A percentile compares a stretch with the other conserved stretches of the same genome.
Evolutionary conservation across 2,113 vertebrate genomes (phyloP).

Genomic region (Emydura subglobosa): DNA sequence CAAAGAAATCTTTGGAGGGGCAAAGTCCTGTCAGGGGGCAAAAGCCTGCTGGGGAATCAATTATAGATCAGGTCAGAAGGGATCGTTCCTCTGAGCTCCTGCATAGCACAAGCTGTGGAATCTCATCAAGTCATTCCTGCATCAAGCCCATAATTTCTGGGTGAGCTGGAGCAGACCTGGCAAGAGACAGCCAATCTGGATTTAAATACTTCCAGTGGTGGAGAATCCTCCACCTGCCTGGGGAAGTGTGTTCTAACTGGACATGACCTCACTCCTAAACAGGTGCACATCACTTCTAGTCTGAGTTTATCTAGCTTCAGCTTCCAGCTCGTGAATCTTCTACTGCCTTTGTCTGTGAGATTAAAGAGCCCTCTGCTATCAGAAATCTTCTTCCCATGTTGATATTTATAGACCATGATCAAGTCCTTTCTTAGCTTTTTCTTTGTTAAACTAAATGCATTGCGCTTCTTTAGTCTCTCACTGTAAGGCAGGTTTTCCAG

Average conservation of each 20-base stretch:
- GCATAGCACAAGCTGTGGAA: background rate
- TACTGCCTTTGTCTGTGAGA: conserved; percentile 57
- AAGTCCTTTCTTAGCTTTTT: conserved; percentile 60
- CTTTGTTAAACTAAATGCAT: conserved; percentile 68
- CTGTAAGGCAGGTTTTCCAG: conserved; percentile 63
- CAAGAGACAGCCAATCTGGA: background rate
- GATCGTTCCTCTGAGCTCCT: background rate
- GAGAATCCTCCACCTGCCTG: background rate
- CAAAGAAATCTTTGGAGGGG: background rate
- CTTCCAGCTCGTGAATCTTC: conserved; percentile 42
- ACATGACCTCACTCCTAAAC: conserved; percentile 34
- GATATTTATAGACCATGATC: conserved; percentile 64
- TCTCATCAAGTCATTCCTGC: background rate
- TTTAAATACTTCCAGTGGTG: background rate
- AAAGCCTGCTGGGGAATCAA: background rate
- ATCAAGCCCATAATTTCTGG: background rate
- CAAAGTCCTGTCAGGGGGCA: background rate
- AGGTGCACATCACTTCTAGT: conserved; percentile 6
- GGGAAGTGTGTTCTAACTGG: background rate
- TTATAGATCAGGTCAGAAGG: rapidly evolving
- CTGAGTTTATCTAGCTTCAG: conserved; percentile 15
- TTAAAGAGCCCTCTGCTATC: conserved; percentile 50
- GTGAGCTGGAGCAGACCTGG: background rate
- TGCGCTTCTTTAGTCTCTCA: conserved; percentile 30
- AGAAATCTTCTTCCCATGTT: conserved; percentile 57